Evolutionary conservation across 2,888 invertebrate species (phyloP).

Genomic region (Lepidocyrtinus sp.): DNA sequence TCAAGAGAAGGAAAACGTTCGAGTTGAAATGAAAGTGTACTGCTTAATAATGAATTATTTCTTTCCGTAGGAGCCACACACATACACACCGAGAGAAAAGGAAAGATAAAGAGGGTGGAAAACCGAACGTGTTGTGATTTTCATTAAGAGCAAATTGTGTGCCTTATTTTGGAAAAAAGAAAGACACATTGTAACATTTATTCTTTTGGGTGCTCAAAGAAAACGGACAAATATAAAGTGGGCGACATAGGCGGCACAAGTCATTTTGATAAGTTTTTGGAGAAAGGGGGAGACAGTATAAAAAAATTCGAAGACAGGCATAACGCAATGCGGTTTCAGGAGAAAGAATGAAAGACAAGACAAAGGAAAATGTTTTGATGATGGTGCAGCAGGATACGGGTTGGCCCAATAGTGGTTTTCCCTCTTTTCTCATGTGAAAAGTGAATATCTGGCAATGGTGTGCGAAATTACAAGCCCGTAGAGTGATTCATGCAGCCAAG

Average conservation of each 20-base stretch:
- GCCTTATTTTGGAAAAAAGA: conserved; percentile 8
- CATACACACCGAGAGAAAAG: too few species aligned
- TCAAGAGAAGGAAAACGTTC: conserved; percentile 5
- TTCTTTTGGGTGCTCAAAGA: not conserved
- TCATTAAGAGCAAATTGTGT: conserved; percentile 25
- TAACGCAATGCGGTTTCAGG: conserved; percentile 54
- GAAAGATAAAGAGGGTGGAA: conserved; percentile 12
- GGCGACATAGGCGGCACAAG: conserved; percentile 46
- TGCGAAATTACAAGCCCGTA: conserved; percentile 13
- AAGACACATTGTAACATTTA: conserved; percentile 2
- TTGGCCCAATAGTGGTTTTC: conserved; percentile 20
- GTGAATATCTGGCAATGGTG: conserved; percentile 18
- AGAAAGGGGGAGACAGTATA: conserved; percentile 23
- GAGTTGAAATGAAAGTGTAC: conserved; percentile 12
- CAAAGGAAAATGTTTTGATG: conserved; percentile 33
- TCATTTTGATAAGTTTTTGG: conserved; percentile 42
- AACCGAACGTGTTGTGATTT: conserved; percentile 38
- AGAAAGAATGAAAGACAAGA: conserved; percentile 15
- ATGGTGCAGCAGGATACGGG: conserved; percentile 17
- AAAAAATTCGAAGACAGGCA: conserved; percentile 21
- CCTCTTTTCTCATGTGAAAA: not conserved
- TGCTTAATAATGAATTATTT: conserved; percentile 44
- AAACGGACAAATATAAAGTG: conserved; percentile 19
- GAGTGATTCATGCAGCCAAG: conserved; percentile 8
- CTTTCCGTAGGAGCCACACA: not conserved